Conservation (phyloP, 2,113 vertebrate species). For the Naja naja region DNA sequence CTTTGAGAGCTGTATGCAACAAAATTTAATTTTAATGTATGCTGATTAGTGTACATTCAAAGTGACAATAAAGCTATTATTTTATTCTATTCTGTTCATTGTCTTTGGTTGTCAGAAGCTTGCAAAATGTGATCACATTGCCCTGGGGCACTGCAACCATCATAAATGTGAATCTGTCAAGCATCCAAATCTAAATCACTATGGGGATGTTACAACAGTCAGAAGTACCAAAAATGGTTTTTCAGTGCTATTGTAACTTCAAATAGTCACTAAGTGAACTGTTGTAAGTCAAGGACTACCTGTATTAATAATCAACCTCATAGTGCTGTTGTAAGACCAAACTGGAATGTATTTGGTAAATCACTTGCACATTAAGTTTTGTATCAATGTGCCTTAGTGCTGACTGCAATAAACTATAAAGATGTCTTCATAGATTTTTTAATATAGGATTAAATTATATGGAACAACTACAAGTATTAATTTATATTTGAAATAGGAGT, state of each 20-base stretch:
- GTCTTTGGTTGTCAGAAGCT: background rate
- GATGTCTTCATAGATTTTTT: background rate
- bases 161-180: background rate
- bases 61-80: no score
- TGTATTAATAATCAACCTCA: background rate
- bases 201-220: background rate
- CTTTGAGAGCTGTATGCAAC: no score
- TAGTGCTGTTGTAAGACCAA: background rate
- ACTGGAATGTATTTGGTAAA: background rate
- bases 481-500: background rate
- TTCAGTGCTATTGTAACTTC: background rate
- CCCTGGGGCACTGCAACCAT: background rate
- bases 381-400: background rate
- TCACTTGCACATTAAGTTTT: background rate
- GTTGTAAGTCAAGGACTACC: background rate
- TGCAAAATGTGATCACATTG: background rate
- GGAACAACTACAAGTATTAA: background rate
- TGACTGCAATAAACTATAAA: background rate
- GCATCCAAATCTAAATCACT: background rate
- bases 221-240: background rate
- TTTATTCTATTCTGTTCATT: background rate
- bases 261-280: background rate
- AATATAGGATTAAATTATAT: background rate
- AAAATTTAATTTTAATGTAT: no score
- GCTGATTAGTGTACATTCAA: no score